Percentiles rank a stretch among this genome's conserved stretches.
These are phyloP conservation scores for Galbula dea DNA, from an alignment of 2,113 vertebrate species.

Conservation along the genomic window DNA sequence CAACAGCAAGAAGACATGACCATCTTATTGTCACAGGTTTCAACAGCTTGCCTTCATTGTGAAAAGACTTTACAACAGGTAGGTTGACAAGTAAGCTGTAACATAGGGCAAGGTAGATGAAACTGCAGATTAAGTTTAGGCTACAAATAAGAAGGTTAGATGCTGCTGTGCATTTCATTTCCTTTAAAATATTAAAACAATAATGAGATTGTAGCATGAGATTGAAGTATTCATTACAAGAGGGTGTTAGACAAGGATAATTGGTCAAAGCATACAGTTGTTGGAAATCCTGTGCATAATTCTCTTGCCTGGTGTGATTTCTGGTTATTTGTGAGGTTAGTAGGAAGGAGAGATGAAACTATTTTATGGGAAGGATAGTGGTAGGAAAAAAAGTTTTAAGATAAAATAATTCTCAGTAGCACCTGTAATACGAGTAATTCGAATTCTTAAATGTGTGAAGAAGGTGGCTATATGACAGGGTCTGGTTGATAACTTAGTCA, in stretches of 20 bases:
- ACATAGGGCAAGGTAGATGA: neutral
- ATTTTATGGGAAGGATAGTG: neutral
- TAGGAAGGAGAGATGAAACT: neutral
- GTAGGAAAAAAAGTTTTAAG: neutral
- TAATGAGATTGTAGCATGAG: neutral
- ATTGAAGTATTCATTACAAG: neutral
- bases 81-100: neutral
- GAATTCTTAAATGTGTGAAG: neutral
- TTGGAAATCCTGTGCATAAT: neutral
- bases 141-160: neutral
- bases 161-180: neutral
- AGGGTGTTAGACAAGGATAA: neutral
- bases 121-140: neutral
- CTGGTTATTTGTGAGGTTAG: neutral
- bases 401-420: neutral
- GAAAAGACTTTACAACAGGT: constrained; percentile 98
- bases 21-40: constrained; percentile 94
- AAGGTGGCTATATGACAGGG: neutral
- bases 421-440: neutral
- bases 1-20: constrained; percentile 99
- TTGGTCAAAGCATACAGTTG: neutral
- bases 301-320: neutral
- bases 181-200: neutral
- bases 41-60: constrained; percentile 96
- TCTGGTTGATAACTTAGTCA: neutral